Base-by-base conservation (phyloP, 2,888 invertebrate genomes). In the Drosophila affinis region DNA sequence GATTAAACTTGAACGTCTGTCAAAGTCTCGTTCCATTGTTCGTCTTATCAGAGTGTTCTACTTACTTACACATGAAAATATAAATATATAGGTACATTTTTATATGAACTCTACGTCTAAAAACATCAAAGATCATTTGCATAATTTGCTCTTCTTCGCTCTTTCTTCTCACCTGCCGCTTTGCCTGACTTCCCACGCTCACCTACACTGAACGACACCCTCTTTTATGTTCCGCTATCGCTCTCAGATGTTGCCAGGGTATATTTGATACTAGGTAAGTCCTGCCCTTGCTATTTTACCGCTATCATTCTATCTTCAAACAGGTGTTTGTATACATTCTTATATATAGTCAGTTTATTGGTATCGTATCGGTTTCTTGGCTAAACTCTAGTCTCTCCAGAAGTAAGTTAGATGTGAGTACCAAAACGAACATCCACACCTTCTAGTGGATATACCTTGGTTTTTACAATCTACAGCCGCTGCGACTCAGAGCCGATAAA, bases 1-100 rank as follows among this genome's bases (percentile, higher is more conserved):
- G 39, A 39, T n/a, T 52, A 68, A 68, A 68, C 67, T 68, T 68
- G 67, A 68, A 70, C 70, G 67, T 52, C 60, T 68, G 71, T 45
- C 44, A 1, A 1, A 27, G 14, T 14, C 27, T n/a, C 10, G 27
- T 39, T 57, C 59, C 17, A 59, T 52, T 70, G 58, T 24, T 52
- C 24, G 39, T 44, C 53, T 47, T 54, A 65, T 65, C 65, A 39
- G 9, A 21, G 18, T 51, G n/a, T 34, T 24, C n/a, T 17, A 10
- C 0, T 7, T 24, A 10, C 1, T 7, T 12, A 21, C 17, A 9
- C 10, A 58, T 10, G 14, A 5, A 14, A 34, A 12, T 34, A 12
- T 4, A 34, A 9, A 29, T 9, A 29, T 49, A 9, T 52, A n/a
- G n/a, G n/a, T n/a, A 32, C 32, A 32, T 18, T 0, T 10, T n/a